These are phyloP conservation scores for Cancer borealis DNA, from an alignment of 2,888 invertebrate species.

Conservation along the genomic window DNA sequence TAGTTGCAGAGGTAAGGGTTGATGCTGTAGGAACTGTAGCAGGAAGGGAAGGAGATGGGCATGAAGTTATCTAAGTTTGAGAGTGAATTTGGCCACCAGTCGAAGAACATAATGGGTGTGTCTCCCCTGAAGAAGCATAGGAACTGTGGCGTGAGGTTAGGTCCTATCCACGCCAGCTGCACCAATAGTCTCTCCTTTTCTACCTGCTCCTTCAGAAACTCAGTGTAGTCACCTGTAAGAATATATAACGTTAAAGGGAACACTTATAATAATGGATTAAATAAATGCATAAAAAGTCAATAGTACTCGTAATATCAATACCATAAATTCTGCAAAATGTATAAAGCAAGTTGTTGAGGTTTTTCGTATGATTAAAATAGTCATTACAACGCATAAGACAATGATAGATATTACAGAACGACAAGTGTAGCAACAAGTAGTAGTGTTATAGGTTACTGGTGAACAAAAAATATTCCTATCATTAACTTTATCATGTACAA, in stretches of 20 bases:
- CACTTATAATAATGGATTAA: background rate
- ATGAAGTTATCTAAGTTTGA: conserved; percentile 82
- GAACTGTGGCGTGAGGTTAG: conserved; percentile 81
- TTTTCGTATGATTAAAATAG: too few relatives aligned
- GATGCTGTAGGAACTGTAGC: conserved; percentile 79
- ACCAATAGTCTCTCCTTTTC: conserved; percentile 83
- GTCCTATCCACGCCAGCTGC: conserved; percentile 87
- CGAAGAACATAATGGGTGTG: conserved; percentile 83
- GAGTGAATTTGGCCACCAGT: conserved; percentile 84
- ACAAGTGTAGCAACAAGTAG: too few relatives aligned
- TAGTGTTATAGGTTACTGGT: too few relatives aligned
- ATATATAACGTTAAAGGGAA: background rate
- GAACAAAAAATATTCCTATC: too few relatives aligned
- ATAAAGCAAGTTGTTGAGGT: too few relatives aligned
- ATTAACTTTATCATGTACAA: too few relatives aligned
- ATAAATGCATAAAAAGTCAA: background rate
- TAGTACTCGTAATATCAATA: background rate
- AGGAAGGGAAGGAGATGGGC: conserved; percentile 85
- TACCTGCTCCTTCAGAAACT: conserved; percentile 84
- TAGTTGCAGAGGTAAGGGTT: conserved; percentile 83
- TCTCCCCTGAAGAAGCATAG: conserved; percentile 62
- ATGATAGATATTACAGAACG: too few relatives aligned
- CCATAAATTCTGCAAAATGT: background rate
- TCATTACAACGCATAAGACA: too few relatives aligned
- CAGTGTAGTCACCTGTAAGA: conserved; percentile 68